Percentiles rank a stretch among this genome's conserved stretches.
phyloP scores from a whole-genome alignment of 2,113 vertebrate species.

The Fregetta grallaria region DNA sequence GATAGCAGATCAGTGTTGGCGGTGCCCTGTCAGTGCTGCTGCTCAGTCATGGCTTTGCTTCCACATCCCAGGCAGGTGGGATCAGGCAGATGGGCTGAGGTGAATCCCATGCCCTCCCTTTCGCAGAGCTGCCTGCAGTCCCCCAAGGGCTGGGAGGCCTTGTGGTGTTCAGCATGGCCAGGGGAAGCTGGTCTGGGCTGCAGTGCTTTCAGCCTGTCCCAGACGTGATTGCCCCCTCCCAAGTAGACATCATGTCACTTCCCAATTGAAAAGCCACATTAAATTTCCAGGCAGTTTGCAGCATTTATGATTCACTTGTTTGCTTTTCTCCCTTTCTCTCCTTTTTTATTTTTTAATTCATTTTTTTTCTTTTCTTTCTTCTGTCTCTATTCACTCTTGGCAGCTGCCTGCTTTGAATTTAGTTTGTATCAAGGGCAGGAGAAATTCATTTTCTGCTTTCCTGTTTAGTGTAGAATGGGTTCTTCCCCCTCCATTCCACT shows the following conservation, averaged over 20 bases:
- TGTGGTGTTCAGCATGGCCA: rapidly evolving
- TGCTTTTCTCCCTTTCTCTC: neutral
- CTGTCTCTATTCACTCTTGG: slow-evolving; percentile 9
- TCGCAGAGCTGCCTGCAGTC: neutral
- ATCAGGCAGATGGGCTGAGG: neutral
- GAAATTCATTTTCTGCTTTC: slow-evolving; percentile 31
- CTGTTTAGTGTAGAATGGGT: neutral
- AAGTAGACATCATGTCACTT: slow-evolving; percentile 14
- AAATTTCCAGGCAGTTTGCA: slow-evolving; percentile 40
- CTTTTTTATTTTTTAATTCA: neutral
- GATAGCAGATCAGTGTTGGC: neutral
- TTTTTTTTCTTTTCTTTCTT: neutral
- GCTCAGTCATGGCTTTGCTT: neutral
- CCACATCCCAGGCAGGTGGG: neutral
- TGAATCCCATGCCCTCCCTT: neutral
- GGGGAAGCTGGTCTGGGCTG: neutral
- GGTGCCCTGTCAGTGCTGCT: neutral
- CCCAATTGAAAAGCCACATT: slow-evolving; percentile 53
- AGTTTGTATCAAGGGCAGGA: slow-evolving; percentile 20
- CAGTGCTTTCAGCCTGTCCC: neutral
- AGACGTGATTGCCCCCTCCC: neutral
- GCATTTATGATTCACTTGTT: slow-evolving; percentile 22
- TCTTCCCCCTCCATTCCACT: neutral
- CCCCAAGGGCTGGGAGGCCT: neutral
- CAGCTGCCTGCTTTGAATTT: slow-evolving; percentile 62